phyloP scores from a whole-genome alignment of 1,140 invertebrate genomes.

The Aphaenogaster rudis region DNA sequence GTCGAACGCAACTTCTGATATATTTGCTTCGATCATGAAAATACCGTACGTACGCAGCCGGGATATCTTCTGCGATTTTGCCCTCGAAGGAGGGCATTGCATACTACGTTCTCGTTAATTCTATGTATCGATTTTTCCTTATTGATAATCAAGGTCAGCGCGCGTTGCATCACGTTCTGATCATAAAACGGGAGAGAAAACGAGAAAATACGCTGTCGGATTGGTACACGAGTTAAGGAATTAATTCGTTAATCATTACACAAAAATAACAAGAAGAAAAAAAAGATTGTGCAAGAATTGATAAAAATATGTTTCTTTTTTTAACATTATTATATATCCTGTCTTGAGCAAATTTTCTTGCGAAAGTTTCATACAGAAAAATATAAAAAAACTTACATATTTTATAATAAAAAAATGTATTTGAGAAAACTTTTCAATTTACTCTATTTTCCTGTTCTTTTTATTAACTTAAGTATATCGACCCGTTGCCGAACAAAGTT shows the following conservation, averaged over 20 bases:
- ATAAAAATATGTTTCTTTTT: background rate
- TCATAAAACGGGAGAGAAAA: constrained; percentile 25
- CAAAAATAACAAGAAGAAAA: background rate
- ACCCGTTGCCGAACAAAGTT: background rate
- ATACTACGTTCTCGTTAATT: constrained; percentile 34
- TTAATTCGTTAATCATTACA: background rate
- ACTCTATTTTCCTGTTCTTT: background rate
- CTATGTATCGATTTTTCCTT: constrained; percentile 60
- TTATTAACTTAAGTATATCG: background rate
- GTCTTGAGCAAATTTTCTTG: background rate
- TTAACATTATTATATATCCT: background rate
- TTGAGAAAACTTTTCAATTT: background rate
- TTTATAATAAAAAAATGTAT: background rate
- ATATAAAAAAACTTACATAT: background rate
- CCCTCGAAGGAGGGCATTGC: background rate
- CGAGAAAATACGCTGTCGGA: background rate
- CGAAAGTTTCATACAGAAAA: background rate
- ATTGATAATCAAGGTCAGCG: constrained; percentile 58
- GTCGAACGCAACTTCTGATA: background rate
- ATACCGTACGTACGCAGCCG: background rate
- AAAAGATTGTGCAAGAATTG: too few relatives aligned
- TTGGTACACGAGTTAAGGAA: background rate
- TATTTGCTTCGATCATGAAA: background rate
- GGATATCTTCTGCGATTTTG: background rate
- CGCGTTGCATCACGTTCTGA: constrained; percentile 22